Conservation (phyloP, 92 coral and sea anemone species). For the Zoanthus solanderi region DNA sequence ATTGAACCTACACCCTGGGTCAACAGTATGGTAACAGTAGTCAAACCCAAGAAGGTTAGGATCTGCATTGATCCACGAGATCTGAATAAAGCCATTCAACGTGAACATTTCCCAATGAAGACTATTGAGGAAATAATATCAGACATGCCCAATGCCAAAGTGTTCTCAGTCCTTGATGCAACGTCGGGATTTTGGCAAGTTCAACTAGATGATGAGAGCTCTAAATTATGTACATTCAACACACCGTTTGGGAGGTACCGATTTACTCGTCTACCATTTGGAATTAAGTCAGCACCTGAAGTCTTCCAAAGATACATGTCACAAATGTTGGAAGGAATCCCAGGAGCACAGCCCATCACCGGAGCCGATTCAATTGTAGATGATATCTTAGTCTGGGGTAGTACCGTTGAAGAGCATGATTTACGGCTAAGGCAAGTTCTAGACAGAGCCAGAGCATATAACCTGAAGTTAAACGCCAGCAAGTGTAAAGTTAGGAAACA, state of each 20-base stretch:
- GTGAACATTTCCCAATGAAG: conserved; percentile 44
- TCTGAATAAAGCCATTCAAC: conserved; percentile 19
- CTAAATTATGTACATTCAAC: conserved; percentile 16
- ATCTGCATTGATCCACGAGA: conserved; percentile 27
- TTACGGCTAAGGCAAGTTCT: conserved; percentile 26
- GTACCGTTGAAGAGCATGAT: conserved; percentile 25
- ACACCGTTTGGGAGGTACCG: conserved; percentile 3
- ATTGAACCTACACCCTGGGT: conserved; percentile 33
- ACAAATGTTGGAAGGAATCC: conserved; percentile 26
- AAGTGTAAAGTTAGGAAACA: conserved; percentile 26
- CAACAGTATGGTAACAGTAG: conserved; percentile 15
- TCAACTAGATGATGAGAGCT: conserved; percentile 12
- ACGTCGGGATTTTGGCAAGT: conserved; percentile 38
- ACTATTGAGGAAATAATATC: conserved; percentile 43
- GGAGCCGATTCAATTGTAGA: conserved; percentile 22
- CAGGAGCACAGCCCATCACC: conserved; percentile 17
- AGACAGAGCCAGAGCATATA: conserved; percentile 14
- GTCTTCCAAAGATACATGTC: conserved; percentile 32
- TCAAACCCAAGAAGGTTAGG: conserved; percentile 1
- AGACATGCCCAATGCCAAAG: conserved; percentile 47
- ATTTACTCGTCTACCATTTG: conserved; percentile 33
- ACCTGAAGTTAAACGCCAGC: conserved; percentile 26
- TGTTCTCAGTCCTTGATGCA: conserved; percentile 49
- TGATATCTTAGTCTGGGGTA: conserved; percentile 44
- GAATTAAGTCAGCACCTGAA: conserved; percentile 21